These are phyloP conservation scores for Leuciscus idus DNA, from an alignment of 2,113 vertebrate species.

Conservation along the genomic window DNA sequence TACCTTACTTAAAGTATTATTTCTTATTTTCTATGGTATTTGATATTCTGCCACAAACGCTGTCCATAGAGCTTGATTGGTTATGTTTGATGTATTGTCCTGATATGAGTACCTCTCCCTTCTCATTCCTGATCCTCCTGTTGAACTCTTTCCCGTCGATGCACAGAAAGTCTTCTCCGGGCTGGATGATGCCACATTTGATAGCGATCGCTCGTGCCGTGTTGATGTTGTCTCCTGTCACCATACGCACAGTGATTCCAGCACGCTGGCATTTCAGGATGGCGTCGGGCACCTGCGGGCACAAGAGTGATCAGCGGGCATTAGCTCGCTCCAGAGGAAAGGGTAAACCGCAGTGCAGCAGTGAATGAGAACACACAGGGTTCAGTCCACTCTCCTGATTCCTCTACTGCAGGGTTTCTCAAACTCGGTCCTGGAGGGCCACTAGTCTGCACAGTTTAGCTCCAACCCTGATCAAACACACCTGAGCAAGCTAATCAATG, in stretches of 20 bases:
- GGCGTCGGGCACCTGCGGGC: constrained; percentile 89
- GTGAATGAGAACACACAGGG: constrained; percentile 47
- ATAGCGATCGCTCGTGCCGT: constrained; percentile 97
- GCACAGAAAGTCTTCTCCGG: constrained; percentile 96
- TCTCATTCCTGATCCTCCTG: constrained; percentile 96
- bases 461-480: too few species aligned
- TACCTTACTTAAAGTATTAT: too few species aligned
- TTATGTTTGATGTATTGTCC: not conserved
- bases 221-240: constrained; percentile 99
- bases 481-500: too few species aligned
- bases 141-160: constrained; percentile 99
- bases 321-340: constrained; percentile 59
- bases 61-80: too few species aligned
- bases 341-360: constrained; percentile 52
- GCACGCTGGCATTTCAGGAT: constrained; percentile 95
- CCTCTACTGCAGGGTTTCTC: too few species aligned
- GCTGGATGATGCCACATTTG: constrained; percentile 97
- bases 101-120: constrained; percentile 85
- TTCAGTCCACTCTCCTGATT: constrained; percentile 46
- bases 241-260: constrained; percentile 98
- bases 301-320: not conserved
- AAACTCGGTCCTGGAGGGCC: too few species aligned
- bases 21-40: not conserved
- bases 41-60: not conserved
- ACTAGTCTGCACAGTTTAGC: too few species aligned